A percentile compares a stretch with the other conserved stretches of the same genome.
Conservation (phyloP, 2,113 vertebrate species). For the Sylvietta virens region DNA sequence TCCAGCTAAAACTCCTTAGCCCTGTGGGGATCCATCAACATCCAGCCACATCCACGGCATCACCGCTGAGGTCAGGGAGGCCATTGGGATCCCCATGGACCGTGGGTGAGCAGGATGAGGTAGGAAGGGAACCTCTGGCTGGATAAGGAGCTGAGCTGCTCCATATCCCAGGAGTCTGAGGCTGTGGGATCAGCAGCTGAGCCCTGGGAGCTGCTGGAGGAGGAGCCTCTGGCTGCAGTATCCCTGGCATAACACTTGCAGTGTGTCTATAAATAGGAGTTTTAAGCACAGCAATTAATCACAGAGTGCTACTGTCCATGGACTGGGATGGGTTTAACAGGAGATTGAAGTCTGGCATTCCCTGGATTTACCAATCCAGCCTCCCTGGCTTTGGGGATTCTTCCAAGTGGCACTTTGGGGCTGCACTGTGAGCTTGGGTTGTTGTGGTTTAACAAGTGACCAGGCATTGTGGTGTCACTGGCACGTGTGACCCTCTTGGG, state of each 20-base stretch:
- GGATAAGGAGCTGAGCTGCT: neutral
- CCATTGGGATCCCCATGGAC: neutral
- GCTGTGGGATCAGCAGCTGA: neutral
- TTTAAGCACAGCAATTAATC: slow-evolving; percentile 42
- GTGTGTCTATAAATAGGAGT: slow-evolving; percentile 9
- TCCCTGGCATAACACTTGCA: neutral
- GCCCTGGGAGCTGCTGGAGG: neutral
- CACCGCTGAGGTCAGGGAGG: neutral
- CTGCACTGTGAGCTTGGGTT: neutral
- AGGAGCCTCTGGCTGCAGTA: neutral
- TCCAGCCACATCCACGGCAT: neutral
- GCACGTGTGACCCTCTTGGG: accelerated
- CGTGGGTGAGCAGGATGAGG: accelerated
- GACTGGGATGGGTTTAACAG: neutral
- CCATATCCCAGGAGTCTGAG: neutral
- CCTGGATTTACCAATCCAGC: neutral
- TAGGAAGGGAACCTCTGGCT: neutral
- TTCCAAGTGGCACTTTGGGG: neutral
- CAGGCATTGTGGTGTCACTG: accelerated
- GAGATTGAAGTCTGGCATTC: neutral
- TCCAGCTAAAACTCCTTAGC: neutral
- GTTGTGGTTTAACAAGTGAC: neutral
- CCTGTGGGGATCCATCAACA: neutral
- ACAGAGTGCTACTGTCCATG: neutral
- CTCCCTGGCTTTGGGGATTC: neutral